These are phyloP conservation scores for Ormyrus nitidulus DNA, from an alignment of 2,888 invertebrate species.

Conservation along the genomic window DNA sequence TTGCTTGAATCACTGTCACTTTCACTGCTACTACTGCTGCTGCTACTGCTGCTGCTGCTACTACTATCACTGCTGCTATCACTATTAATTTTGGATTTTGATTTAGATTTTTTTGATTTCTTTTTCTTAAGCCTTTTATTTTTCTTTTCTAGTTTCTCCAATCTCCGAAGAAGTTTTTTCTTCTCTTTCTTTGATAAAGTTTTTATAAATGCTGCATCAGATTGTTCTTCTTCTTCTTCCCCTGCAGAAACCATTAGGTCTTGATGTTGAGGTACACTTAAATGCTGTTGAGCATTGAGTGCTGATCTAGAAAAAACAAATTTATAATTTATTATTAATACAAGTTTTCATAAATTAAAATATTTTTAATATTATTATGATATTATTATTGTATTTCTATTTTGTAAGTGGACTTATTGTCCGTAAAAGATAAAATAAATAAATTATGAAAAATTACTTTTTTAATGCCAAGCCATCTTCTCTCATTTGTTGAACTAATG, in stretches of 20 bases:
- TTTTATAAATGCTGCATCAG: slow-evolving; percentile 89
- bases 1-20: slow-evolving; percentile 57
- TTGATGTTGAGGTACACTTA: slow-evolving; percentile 79
- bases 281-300: slow-evolving; percentile 77
- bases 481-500: slow-evolving; percentile 91
- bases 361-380: slow-evolving; percentile 3
- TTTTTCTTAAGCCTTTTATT: slow-evolving; percentile 72
- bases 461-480: slow-evolving; percentile 94
- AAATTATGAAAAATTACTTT: slow-evolving; percentile 76
- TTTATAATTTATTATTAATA: neutral
- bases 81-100: slow-evolving; percentile 46
- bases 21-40: slow-evolving; percentile 59
- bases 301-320: slow-evolving; percentile 65
- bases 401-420: slow-evolving; percentile 20
- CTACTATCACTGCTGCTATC: slow-evolving; percentile 55
- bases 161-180: slow-evolving; percentile 90
- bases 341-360: neutral
- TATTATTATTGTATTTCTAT: neutral
- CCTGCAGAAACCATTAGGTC: slow-evolving; percentile 71
- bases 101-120: slow-evolving; percentile 59
- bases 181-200: slow-evolving; percentile 92
- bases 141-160: slow-evolving; percentile 82
- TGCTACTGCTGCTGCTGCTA: slow-evolving; percentile 49
- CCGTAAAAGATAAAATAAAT: neutral
- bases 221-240: slow-evolving; percentile 75